phyloP scores from a whole-genome alignment of 2,797 vertebrate genomes.

The Melanotaenia pygmaea region DNA sequence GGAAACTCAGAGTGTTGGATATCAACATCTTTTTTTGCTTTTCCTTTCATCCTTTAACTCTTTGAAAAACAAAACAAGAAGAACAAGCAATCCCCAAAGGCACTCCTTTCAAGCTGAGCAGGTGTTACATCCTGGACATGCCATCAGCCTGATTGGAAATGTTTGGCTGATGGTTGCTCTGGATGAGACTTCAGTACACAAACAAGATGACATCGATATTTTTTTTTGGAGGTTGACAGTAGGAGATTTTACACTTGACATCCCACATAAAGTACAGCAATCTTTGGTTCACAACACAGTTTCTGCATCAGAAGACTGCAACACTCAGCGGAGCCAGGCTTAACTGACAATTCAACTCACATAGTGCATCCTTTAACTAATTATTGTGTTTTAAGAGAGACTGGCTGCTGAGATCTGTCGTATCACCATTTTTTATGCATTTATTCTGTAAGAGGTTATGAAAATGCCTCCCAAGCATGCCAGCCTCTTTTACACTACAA shows the following conservation, averaged over 20 bases:
- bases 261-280: conserved; percentile 23
- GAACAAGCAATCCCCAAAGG: conserved; percentile 32
- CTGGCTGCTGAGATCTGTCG: neutral
- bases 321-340: neutral
- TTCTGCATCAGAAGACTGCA: conserved; percentile 5
- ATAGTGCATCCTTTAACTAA: neutral
- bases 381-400: conserved; percentile 18
- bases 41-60: conserved; percentile 47
- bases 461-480: conserved; percentile 28
- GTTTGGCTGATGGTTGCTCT: conserved; percentile 32
- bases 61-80: conserved; percentile 21
- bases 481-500: conserved; percentile 20
- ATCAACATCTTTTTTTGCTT: conserved; percentile 31
- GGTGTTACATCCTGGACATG: conserved; percentile 61
- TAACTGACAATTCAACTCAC: conserved; percentile 16
- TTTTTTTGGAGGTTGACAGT: conserved; percentile 28
- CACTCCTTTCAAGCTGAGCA: conserved; percentile 44
- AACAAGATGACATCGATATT: conserved; percentile 12
- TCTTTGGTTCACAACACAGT: neutral
- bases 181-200: conserved; percentile 26
- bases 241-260: conserved; percentile 30
- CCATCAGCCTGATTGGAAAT: conserved; percentile 41
- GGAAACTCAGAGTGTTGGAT: conserved; percentile 24
- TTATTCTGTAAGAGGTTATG: conserved; percentile 8
- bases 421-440: conserved; percentile 8